Conservation (phyloP, 1,140 invertebrate species). For the Aphelenchoides besseyi region DNA sequence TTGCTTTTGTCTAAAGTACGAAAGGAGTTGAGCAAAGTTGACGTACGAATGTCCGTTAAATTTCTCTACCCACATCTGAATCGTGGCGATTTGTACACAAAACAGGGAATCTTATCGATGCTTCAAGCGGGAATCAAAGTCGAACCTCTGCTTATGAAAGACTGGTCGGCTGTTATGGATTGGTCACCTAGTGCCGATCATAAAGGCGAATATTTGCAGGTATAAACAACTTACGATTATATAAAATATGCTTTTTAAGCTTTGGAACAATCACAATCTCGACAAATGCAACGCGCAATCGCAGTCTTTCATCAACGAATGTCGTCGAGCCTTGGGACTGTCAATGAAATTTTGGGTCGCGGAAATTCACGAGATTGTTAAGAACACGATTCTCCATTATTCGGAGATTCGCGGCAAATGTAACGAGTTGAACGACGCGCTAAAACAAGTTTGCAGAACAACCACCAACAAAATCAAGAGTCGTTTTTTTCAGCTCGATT, state of each 20-base stretch:
- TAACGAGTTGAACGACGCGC: conserved; percentile 61
- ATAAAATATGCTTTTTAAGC: conserved; percentile 37
- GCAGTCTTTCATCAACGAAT: conserved; percentile 61
- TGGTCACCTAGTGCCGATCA: conserved; percentile 62
- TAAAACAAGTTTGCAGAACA: conserved; percentile 53
- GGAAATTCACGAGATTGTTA: conserved; percentile 62
- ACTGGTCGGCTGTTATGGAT: conserved; percentile 62
- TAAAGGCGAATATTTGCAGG: conserved; percentile 61
- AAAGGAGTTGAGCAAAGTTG: conserved; percentile 62
- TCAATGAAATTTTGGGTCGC: conserved; percentile 63
- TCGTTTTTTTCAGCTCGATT: conserved; percentile 48
- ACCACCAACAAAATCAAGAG: too few species aligned
- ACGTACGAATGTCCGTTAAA: conserved; percentile 59
- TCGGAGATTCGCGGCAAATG: conserved; percentile 59
- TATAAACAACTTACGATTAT: conserved; percentile 11
- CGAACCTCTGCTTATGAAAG: conserved; percentile 59
- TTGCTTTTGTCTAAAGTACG: conserved; percentile 59
- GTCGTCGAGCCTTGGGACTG: conserved; percentile 57
- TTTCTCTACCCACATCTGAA: conserved; percentile 62
- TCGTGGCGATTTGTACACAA: conserved; percentile 61
- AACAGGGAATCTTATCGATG: conserved; percentile 62
- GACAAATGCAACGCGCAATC: conserved; percentile 61
- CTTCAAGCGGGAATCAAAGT: conserved; percentile 63
- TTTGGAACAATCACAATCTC: conserved; percentile 62
- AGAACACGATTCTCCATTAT: conserved; percentile 61